These are phyloP conservation scores for Metaphire vulgaris DNA, from an alignment of 1,140 invertebrate genomes.

Conservation along the genomic window DNA sequence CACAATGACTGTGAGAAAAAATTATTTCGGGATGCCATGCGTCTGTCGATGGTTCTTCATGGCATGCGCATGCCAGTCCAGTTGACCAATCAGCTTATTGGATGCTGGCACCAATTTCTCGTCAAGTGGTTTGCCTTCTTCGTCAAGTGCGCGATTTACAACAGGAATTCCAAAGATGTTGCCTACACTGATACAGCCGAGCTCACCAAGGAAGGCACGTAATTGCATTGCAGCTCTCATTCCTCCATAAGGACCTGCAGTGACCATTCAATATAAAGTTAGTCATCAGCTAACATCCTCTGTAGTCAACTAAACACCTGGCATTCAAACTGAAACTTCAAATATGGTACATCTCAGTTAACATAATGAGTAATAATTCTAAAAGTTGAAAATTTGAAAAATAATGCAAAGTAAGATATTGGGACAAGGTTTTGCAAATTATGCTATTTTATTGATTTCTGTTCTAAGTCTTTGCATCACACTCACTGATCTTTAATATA, in stretches of 20 bases:
- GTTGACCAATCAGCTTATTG: not conserved
- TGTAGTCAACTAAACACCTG: no score
- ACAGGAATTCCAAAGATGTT: slow-evolving; percentile 49
- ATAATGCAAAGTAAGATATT: no score
- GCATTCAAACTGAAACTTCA: no score
- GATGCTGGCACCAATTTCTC: not conserved
- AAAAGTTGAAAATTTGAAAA: no score
- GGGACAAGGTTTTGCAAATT: no score
- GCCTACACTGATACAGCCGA: slow-evolving; percentile 53
- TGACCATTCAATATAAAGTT: slow-evolving; percentile 18
- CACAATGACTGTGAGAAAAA: no score
- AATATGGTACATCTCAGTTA: no score
- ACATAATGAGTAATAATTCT: no score
- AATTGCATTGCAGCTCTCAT: slow-evolving; percentile 52
- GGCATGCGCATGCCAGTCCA: not conserved
- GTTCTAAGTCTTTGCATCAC: no score
- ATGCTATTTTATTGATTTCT: no score
- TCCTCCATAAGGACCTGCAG: slow-evolving; percentile 53
- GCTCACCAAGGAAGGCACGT: slow-evolving; percentile 50
- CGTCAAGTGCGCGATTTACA: slow-evolving; percentile 30
- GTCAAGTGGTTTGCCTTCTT: not conserved
- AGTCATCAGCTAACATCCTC: slow-evolving; percentile 3
- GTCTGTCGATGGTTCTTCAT: not conserved
- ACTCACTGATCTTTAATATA: no score
- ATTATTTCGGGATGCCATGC: not conserved